Conservation (phyloP, 2,113 vertebrate species). For the Paraplagusia blochii region DNA sequence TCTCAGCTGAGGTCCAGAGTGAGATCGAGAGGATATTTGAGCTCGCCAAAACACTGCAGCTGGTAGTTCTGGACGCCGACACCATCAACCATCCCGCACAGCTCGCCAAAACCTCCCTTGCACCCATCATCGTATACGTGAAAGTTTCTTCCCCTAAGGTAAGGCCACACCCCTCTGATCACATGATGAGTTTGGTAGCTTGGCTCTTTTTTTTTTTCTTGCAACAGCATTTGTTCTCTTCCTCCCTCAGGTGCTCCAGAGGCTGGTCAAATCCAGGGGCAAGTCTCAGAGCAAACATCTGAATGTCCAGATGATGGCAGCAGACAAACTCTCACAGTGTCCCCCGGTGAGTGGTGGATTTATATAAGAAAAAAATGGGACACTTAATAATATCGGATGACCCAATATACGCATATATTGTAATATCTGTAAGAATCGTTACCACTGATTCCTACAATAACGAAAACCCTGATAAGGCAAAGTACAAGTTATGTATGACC, state of each 20-base stretch:
- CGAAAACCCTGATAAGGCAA: no score
- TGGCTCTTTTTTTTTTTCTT: not conserved
- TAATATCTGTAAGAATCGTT: no score
- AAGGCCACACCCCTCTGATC: not conserved
- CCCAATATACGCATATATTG: no score
- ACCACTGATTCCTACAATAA: no score
- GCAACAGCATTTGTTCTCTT: not conserved
- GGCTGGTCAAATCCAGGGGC: slow-evolving; percentile 91
- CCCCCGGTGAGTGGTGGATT: slow-evolving; percentile 85
- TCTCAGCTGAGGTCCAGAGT: slow-evolving; percentile 91
- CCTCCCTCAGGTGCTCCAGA: slow-evolving; percentile 85
- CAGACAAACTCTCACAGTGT: slow-evolving; percentile 92
- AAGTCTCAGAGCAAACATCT: slow-evolving; percentile 97
- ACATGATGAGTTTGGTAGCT: fast-evolving
- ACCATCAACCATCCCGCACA: slow-evolving; percentile 96
- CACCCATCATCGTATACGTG: slow-evolving; percentile 93
- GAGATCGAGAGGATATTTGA: slow-evolving; percentile 97
- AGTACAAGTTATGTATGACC: no score
- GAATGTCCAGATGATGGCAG: slow-evolving; percentile 95
- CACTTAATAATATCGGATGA: no score
- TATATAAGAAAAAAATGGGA: no score
- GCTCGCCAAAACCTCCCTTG: slow-evolving; percentile 93
- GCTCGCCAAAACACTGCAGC: slow-evolving; percentile 92
- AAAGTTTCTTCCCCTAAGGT: slow-evolving; percentile 98
- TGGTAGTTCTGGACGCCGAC: slow-evolving; percentile 92